Conservation (phyloP, 2,888 invertebrate species). For the Meiosimyza platycephala region DNA sequence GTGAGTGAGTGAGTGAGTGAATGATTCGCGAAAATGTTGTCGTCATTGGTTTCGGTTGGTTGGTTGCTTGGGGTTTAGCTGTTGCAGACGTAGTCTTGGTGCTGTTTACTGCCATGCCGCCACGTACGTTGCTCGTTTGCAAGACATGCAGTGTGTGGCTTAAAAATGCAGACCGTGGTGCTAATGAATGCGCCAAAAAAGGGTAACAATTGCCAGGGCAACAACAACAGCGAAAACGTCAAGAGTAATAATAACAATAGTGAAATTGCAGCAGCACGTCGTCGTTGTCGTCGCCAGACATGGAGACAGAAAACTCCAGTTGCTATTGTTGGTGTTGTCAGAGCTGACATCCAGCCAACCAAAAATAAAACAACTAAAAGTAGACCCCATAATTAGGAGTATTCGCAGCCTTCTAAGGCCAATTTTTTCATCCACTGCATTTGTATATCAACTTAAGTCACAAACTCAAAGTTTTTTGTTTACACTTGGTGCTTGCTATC, state of each 20-base stretch:
- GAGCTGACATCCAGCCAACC: constrained; percentile 12
- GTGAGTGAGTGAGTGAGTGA: constrained; percentile 7
- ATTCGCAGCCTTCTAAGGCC: constrained; percentile 1
- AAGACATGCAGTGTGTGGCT: constrained; percentile 2
- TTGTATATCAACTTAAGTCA: background rate
- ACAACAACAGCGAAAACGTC: constrained; percentile 12
- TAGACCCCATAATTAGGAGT: constrained; percentile 15
- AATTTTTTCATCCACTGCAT: background rate
- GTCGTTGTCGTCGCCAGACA: background rate
- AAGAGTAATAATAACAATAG: constrained; percentile 8
- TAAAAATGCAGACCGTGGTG: constrained; percentile 21
- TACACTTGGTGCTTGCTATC: background rate
- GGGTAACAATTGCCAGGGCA: constrained; percentile 4
- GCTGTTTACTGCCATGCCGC: background rate
- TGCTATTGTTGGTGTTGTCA: background rate
- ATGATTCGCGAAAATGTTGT: background rate
- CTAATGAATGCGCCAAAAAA: constrained; percentile 30
- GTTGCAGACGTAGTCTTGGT: background rate
- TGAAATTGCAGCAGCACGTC: background rate
- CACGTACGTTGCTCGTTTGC: background rate
- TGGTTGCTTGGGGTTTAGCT: background rate
- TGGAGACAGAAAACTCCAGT: constrained; percentile 5
- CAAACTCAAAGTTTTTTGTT: background rate
- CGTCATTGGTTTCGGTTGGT: constrained; percentile 16
- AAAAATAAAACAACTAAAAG: constrained; percentile 31